Percentiles rank a stretch among this genome's conserved stretches.
Evolutionary conservation across 2,888 invertebrate species (phyloP).

Genomic region (Cerceris rybyensis): DNA sequence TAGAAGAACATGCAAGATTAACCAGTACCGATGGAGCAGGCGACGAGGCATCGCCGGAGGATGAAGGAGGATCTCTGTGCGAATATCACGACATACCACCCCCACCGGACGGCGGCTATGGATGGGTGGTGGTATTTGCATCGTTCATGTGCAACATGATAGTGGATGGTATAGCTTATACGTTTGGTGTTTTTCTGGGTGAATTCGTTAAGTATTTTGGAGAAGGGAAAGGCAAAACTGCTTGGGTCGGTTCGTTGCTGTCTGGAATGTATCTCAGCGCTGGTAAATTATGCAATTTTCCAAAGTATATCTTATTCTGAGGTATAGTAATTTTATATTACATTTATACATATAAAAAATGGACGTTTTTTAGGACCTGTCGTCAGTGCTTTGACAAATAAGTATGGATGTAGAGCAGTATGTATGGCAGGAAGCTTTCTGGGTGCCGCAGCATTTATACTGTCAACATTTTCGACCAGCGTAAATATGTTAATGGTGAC

Average conservation of each 20-base stretch:
- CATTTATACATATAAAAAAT: conserved; percentile 9
- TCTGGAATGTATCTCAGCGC: conserved; percentile 97
- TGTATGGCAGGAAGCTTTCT: conserved; percentile 96
- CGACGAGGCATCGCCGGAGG: conserved; percentile 84
- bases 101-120: conserved; percentile 95
- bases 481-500: conserved; percentile 95
- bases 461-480: conserved; percentile 93
- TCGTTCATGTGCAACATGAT: conserved; percentile 99
- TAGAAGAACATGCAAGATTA: conserved; percentile 91
- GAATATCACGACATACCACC: conserved; percentile 92
- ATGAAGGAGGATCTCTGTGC: conserved; percentile 84
- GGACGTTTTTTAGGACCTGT: conserved; percentile 87
- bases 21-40: conserved; percentile 87
- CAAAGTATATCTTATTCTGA: background rate
- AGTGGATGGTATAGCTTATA: conserved; percentile 99
- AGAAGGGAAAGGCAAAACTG: conserved; percentile 93
- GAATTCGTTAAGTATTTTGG: conserved; percentile 92
- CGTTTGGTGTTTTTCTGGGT: conserved; percentile 96
- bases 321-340: background rate
- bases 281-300: conserved; percentile 83
- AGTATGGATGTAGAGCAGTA: conserved; percentile 96
- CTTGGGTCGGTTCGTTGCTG: conserved; percentile 97
- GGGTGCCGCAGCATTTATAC: conserved; percentile 91
- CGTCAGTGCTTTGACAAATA: conserved; percentile 97
- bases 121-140: conserved; percentile 97